phyloP scores from a whole-genome alignment of 2,113 vertebrate species.

The Colinus virginianus region DNA sequence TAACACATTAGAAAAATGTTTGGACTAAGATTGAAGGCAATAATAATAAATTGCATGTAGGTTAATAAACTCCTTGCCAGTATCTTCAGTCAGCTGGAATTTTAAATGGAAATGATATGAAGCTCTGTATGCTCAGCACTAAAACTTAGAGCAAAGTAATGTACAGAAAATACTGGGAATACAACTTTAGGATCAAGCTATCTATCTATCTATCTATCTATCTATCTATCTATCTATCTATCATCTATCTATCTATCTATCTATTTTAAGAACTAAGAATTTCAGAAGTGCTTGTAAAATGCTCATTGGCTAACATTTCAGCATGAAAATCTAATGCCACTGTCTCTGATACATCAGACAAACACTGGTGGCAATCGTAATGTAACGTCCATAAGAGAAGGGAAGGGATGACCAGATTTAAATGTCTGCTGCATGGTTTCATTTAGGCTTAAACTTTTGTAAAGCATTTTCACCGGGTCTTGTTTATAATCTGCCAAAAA shows the following conservation, averaged over 20 bases:
- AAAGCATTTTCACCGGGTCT: background rate
- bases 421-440: background rate
- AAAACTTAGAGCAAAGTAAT: background rate
- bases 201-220: no score
- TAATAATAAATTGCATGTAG: slow-evolving; percentile 31
- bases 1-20: slow-evolving; percentile 54
- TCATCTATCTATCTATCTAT: no score
- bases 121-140: background rate
- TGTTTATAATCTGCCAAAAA: background rate
- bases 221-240: no score
- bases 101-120: background rate
- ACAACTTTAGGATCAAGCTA: rapidly evolving
- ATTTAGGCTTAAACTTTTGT: background rate
- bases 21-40: slow-evolving; percentile 34
- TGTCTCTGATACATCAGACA: rapidly evolving
- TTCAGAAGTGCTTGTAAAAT: background rate
- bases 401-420: background rate
- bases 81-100: slow-evolving; percentile 46
- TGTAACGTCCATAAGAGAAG: no score
- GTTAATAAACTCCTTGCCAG: slow-evolving; percentile 35
- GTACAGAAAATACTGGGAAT: background rate
- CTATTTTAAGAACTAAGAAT: background rate
- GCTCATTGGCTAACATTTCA: rapidly evolving
- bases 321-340: background rate
- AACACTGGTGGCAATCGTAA: no score